Evolutionary conservation across 2,888 invertebrate species (phyloP).

Genomic region (Dysmachus trigonus): DNA sequence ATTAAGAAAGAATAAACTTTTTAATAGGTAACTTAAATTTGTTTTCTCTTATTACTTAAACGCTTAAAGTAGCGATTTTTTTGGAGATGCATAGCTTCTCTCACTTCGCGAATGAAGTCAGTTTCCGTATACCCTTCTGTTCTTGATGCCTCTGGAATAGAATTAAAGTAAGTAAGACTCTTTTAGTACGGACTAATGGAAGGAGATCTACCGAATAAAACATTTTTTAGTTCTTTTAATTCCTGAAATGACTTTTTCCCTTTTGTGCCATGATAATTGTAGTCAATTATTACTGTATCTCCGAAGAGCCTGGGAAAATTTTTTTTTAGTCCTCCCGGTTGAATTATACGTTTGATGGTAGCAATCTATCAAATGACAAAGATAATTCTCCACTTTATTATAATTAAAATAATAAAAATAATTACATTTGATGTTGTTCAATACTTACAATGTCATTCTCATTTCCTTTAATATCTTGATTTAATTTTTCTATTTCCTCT

Average conservation of each 20-base stretch:
- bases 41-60: background rate
- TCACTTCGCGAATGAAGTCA: background rate
- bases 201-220: background rate
- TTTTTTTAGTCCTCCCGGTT: background rate
- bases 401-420: background rate
- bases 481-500: background rate
- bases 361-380: background rate
- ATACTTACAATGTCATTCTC: background rate
- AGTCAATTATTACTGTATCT: background rate
- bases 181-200: background rate
- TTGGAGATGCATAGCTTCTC: background rate
- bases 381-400: background rate
- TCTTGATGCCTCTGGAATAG: background rate
- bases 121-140: background rate
- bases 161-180: background rate
- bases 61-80: background rate
- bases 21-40: too few relatives aligned
- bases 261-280: background rate
- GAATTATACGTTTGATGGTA: background rate
- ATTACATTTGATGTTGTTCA: background rate
- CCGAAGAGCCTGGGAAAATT: background rate
- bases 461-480: background rate
- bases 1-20: too few relatives aligned
- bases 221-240: background rate
- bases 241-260: background rate